Conservation (phyloP, 2,888 invertebrate species). For the Lucinisca nassula region DNA sequence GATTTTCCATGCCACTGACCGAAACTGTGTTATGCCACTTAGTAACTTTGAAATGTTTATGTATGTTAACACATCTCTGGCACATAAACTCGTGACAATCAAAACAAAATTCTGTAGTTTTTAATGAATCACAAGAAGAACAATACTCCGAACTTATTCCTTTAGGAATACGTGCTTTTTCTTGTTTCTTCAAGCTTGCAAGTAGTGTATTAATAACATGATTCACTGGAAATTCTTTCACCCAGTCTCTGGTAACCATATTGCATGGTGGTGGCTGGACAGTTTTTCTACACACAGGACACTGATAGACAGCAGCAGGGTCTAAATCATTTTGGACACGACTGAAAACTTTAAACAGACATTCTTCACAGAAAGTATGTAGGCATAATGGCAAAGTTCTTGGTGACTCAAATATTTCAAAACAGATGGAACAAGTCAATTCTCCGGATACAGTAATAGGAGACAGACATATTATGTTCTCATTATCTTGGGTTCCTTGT, state of each 20-base stretch:
- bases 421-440: not conserved
- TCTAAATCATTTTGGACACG: not conserved
- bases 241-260: not conserved
- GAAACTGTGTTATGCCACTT: not conserved
- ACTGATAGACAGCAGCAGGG: not conserved
- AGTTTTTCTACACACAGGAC: conserved; percentile 4
- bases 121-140: not conserved
- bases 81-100: conserved; percentile 18
- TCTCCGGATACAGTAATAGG: not conserved
- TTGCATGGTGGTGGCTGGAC: not conserved
- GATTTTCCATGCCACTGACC: not conserved
- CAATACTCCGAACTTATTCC: not conserved
- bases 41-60: conserved; percentile 1
- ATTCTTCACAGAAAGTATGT: conserved; percentile 15
- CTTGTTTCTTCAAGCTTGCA: not conserved
- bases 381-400: not conserved
- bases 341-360: not conserved
- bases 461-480: too few species aligned
- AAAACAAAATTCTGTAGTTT: not conserved
- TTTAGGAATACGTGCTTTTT: not conserved
- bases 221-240: conserved; percentile 9
- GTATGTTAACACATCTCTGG: not conserved
- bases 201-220: conserved; percentile 6
- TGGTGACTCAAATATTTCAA: conserved; percentile 6
- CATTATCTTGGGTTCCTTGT: too few species aligned